phyloP scores from a whole-genome alignment of 2,113 vertebrate genomes.

The Solea solea region DNA sequence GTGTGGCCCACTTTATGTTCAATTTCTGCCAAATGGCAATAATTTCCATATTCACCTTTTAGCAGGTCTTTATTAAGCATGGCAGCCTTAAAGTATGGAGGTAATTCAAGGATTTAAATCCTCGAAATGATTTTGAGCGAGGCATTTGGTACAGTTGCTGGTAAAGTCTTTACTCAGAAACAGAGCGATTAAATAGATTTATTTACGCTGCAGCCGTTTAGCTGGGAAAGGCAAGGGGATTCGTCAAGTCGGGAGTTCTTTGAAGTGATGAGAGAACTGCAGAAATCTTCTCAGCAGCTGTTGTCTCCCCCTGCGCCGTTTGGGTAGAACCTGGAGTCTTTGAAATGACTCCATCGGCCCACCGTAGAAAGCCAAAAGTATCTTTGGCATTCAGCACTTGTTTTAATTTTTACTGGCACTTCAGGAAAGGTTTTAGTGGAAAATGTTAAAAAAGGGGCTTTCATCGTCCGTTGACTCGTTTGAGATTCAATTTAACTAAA shows the following conservation, averaged over 20 bases:
- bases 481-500: conserved; percentile 52
- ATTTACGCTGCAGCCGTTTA: conserved; percentile 60
- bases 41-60: background rate
- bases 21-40: too few relatives aligned
- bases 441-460: conserved; percentile 56
- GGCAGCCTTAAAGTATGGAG: background rate
- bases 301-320: conserved; percentile 57
- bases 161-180: conserved; percentile 67
- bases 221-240: conserved; percentile 55
- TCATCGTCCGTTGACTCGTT: conserved; percentile 46
- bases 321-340: conserved; percentile 63
- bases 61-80: conserved; percentile 2
- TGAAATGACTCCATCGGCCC: conserved; percentile 70
- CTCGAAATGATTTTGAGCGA: conserved; percentile 35
- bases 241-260: conserved; percentile 66
- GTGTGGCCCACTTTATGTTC: too few relatives aligned
- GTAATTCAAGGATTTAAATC: conserved; percentile 40
- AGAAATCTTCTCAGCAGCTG: conserved; percentile 74
- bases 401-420: conserved; percentile 67
- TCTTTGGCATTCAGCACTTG: conserved; percentile 62
- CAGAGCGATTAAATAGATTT: conserved; percentile 73
- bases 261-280: conserved; percentile 62
- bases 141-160: conserved; percentile 51
- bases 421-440: conserved; percentile 50
- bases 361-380: conserved; percentile 66